A percentile compares a stretch with the other conserved stretches of the same genome.
Conservation (phyloP, 2,113 vertebrate genomes). For the Clarias gariepinus region DNA sequence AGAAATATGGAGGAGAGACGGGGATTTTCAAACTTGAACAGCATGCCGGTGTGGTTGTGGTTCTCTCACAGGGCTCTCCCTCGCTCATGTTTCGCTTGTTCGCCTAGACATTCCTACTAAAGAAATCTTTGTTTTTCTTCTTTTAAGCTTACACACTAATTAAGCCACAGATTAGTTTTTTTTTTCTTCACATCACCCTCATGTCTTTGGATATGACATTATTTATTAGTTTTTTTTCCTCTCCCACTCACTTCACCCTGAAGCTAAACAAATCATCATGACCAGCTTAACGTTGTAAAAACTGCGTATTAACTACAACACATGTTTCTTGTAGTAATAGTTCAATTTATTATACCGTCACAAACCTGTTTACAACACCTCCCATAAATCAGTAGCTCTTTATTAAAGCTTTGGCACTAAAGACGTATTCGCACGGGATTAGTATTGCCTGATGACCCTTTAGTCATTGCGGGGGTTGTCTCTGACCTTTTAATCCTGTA, state of each 20-base stretch:
- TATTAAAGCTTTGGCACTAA: neutral
- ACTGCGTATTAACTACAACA: neutral
- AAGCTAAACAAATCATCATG: neutral
- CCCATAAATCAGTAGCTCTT: neutral
- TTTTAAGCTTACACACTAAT: neutral
- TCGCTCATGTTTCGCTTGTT: neutral
- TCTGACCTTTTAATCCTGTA: no score
- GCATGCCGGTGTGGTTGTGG: neutral
- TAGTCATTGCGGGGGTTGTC: no score
- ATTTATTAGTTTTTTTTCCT: neutral
- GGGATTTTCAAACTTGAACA: neutral
- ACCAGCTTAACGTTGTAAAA: neutral
- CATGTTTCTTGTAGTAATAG: no score
- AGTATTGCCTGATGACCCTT: no score
- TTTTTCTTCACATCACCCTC: neutral
- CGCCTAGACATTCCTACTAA: neutral
- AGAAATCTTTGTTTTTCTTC: neutral
- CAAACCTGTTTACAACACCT: neutral
- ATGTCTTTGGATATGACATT: neutral
- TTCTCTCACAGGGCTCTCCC: neutral
- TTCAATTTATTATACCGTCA: no score
- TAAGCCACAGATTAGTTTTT: neutral
- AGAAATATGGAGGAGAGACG: neutral
- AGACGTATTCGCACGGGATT: no score
- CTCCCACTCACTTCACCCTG: neutral